Base-by-base conservation (phyloP, 2,888 invertebrate species). In the Eilema depressum region DNA sequence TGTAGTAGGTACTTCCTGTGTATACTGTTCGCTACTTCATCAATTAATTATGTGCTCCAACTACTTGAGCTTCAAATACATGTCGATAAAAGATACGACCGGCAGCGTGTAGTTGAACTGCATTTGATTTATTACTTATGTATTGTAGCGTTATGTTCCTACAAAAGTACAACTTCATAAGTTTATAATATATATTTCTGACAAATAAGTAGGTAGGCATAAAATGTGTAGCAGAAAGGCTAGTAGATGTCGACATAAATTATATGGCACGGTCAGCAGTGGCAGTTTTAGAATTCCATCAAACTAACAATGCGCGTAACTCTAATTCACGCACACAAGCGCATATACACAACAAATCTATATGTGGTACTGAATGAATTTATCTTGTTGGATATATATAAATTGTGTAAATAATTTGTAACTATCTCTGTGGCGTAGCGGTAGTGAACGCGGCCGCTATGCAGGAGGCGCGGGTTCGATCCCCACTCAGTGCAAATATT, bases 61-160 rank as follows among this genome's bases (percentile, higher is more conserved):
- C 68, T 68, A 71, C 64, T 71, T 73, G 41, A 75, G 71, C 63
- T 71, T 71, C 67, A 73, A 76, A 75, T 69, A 68, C 63, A 75
- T 74, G 75, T 80, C 82, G 78, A 81, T 80, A 80, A 78, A 81
- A 76, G 80, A 76, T 80, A 82, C 68, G 73, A 71, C 63, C 73
- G 33, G 63, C 61, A 66, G 59, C 62, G 69, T 74, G 74, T 74
- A 69, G 69, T 80, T 70, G 61, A 76, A 73, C 77, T 76, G 75
- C 74, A 78, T 72, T 73, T 75, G 71, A 82, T 80, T 81, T 82
- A 82, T 76, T 70, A 61, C 75, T 80, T 14, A 25, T 8, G 25
- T 73, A 73, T 63, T 81, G 69, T 74, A 73, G 41, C 63, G 73
- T 62, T 63, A 64, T 63, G 23, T 28, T 56, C 30, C 5, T 28